Conservation (phyloP, 2,888 invertebrate genomes). For the Zhuqinia jingwanae region DNA sequence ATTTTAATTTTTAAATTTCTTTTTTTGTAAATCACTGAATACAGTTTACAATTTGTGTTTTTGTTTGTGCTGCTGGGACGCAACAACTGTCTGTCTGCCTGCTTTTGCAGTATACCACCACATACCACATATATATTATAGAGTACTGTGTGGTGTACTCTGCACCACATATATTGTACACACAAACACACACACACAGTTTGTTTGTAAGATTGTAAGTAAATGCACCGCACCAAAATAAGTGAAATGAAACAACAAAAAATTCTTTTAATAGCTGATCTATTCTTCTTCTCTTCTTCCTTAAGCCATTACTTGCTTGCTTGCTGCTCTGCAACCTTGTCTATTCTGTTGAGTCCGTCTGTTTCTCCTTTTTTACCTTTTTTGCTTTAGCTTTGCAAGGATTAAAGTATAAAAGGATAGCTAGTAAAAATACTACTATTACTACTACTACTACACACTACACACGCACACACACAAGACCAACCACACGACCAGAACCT, state of each 20-base stretch:
- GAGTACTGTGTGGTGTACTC: too few species aligned
- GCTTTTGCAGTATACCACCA: neutral
- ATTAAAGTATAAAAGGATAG: neutral
- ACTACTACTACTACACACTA: too few species aligned
- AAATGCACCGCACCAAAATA: neutral
- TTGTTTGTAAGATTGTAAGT: neutral
- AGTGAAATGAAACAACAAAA: neutral
- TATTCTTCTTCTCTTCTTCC: neutral
- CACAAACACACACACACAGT: neutral
- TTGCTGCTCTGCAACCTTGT: slow-evolving; percentile 34
- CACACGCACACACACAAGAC: too few species aligned
- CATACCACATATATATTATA: slow-evolving; percentile 9
- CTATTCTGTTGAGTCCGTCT: slow-evolving; percentile 31
- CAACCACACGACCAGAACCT: too few species aligned
- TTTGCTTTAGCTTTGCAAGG: neutral
- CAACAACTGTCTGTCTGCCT: slow-evolving; percentile 65
- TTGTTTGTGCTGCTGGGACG: slow-evolving; percentile 44
- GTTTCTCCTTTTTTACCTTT: neutral
- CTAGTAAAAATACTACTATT: neutral
- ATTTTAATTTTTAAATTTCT: slow-evolving; percentile 11
- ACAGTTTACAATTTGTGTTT: neutral
- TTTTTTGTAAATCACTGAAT: neutral
- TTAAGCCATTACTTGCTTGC: neutral
- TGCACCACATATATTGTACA: slow-evolving; percentile 1
- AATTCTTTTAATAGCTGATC: neutral